Evolutionary conservation across 2,113 vertebrate species (phyloP).

Genomic region (Natator depressus): DNA sequence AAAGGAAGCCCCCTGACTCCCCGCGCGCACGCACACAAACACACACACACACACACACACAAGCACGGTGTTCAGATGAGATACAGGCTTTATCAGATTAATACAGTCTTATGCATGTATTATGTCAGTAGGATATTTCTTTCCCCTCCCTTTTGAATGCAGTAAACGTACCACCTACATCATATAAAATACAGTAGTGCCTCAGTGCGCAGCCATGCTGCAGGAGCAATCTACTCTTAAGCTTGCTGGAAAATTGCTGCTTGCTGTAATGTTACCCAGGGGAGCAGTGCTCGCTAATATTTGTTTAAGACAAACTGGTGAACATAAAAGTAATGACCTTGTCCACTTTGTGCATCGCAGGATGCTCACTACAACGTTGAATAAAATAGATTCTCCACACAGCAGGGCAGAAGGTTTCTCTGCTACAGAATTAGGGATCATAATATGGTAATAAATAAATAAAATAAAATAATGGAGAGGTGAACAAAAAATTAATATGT

Average conservation of each 20-base stretch:
- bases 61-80: neutral
- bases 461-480: neutral
- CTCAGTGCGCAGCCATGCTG: neutral
- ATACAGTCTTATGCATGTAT: neutral
- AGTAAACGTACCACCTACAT: slow-evolving; percentile 33
- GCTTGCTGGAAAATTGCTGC: slow-evolving; percentile 65
- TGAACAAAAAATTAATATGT: neutral
- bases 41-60: rapidly evolving
- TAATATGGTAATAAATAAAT: neutral
- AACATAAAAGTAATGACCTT: slow-evolving; percentile 51
- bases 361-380: neutral
- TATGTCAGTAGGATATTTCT: neutral
- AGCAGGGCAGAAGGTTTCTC: neutral
- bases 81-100: neutral
- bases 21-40: rapidly evolving
- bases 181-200: slow-evolving; percentile 36
- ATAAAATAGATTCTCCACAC: slow-evolving; percentile 33
- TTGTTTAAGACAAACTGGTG: slow-evolving; percentile 70
- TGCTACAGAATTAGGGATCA: neutral
- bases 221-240: slow-evolving; percentile 42
- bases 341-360: slow-evolving; percentile 16
- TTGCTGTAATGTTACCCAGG: slow-evolving; percentile 53
- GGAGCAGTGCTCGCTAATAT: slow-evolving; percentile 66
- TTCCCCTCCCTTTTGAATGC: slow-evolving; percentile 1
- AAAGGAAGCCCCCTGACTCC: neutral